Evolutionary conservation across 1,140 invertebrate genomes (phyloP).

Genomic region (Streblospio benedicti): DNA sequence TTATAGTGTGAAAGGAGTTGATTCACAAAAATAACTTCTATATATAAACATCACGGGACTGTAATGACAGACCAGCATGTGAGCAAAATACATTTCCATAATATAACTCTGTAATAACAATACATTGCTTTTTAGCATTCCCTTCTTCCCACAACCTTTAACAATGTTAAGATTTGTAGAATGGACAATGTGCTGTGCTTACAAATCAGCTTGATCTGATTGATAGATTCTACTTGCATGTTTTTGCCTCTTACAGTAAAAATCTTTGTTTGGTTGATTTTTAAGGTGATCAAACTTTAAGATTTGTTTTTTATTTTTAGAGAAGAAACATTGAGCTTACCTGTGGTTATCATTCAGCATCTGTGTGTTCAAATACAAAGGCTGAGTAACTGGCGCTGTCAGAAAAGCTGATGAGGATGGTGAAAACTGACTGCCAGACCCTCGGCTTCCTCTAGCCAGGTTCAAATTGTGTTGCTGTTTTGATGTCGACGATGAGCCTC

Average conservation of each 20-base stretch:
- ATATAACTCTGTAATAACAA: too few relatives aligned
- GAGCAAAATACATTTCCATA: too few relatives aligned
- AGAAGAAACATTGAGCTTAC: constrained; percentile 19
- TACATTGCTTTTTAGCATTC: constrained; percentile 26
- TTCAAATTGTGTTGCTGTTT: constrained; percentile 26
- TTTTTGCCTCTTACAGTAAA: background rate
- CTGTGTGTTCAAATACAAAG: constrained; percentile 24
- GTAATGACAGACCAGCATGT: too few relatives aligned
- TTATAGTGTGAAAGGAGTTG: too few relatives aligned
- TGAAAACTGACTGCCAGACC: constrained; percentile 32
- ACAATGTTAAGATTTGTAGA: background rate
- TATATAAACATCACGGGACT: too few relatives aligned
- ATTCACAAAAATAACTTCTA: too few relatives aligned
- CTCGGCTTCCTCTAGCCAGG: constrained; percentile 20
- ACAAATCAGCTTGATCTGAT: background rate
- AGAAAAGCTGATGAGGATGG: constrained; percentile 28
- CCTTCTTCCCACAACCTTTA: constrained; percentile 9
- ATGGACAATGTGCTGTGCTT: background rate
- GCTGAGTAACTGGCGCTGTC: background rate
- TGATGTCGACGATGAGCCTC: constrained; percentile 14
- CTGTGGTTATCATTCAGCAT: constrained; percentile 26
- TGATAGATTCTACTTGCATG: background rate
- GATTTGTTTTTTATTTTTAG: background rate
- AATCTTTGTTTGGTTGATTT: background rate
- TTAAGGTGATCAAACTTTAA: background rate